Conservation (phyloP, 2,797 vertebrate genomes). For the Mormyrus proboscirostris region DNA sequence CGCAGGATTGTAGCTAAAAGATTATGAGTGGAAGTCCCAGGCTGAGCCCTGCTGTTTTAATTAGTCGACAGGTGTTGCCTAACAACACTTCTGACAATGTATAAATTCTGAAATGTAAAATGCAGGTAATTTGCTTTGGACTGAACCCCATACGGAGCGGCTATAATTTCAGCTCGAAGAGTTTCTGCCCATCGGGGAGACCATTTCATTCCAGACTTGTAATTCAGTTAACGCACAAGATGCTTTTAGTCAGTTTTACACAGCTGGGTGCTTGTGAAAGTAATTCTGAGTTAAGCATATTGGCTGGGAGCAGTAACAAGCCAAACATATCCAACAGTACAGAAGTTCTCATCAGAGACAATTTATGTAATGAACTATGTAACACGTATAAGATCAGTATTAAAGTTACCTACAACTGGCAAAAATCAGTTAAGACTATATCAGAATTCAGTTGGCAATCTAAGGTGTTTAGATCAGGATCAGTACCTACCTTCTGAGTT, state of each 20-base stretch:
- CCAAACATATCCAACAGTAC: neutral
- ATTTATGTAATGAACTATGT: neutral
- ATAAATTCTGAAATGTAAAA: slow-evolving; percentile 6
- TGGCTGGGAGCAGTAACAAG: neutral
- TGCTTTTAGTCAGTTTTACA: neutral
- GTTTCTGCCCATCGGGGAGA: neutral
- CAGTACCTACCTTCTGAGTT: slow-evolving; percentile 65
- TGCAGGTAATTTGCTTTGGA: neutral
- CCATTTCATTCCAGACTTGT: neutral
- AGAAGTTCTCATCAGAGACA: neutral
- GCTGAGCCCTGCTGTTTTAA: neutral
- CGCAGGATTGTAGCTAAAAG: neutral
- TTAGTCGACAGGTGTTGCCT: neutral
- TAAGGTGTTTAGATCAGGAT: neutral
- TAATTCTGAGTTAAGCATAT: neutral
- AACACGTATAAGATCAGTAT: neutral
- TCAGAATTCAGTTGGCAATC: neutral
- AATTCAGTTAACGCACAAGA: neutral
- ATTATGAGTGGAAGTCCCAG: neutral
- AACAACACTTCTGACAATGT: neutral
- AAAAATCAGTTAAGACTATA: neutral
- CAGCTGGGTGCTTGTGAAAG: neutral
- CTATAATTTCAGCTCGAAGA: neutral
- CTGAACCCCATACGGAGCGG: neutral
- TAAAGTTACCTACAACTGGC: neutral